These are phyloP conservation scores for Montipora cactus DNA, from an alignment of 64 coral and sea anemone species.

Conservation along the genomic window DNA sequence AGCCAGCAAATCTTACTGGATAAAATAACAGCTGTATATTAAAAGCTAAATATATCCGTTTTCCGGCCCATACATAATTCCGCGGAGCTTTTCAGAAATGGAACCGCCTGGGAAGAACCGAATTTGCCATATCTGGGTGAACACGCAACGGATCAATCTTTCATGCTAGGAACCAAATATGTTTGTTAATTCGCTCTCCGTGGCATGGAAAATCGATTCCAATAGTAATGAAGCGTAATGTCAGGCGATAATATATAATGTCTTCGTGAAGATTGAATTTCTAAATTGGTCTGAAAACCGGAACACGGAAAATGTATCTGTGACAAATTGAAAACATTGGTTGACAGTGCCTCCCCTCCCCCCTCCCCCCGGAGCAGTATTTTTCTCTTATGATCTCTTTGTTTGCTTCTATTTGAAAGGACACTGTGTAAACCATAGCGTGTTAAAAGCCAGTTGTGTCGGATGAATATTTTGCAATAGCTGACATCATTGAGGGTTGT, in stretches of 20 bases:
- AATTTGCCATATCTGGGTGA: not conserved
- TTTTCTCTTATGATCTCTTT: not conserved
- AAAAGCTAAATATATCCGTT: not conserved
- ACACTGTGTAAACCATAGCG: constrained; percentile 7
- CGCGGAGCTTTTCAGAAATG: not conserved
- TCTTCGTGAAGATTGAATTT: no score
- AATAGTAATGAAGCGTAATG: no score
- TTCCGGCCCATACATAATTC: not conserved
- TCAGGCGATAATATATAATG: no score
- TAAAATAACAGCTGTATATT: not conserved
- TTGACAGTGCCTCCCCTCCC: not conserved
- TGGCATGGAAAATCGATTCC: not conserved
- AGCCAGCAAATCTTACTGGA: not conserved
- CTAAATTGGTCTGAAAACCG: not conserved
- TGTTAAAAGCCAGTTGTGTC: not conserved
- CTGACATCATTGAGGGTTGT: not conserved
- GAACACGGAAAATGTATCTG: not conserved
- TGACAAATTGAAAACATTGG: not conserved
- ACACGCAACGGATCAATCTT: not conserved
- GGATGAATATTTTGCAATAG: not conserved
- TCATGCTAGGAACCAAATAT: not conserved
- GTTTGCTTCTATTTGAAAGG: constrained; percentile 34
- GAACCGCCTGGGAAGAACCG: no score
- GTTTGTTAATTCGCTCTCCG: not conserved
- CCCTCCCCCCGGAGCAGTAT: not conserved